Evolutionary conservation across 2,113 vertebrate genomes (phyloP), one percentile per base, ranked within the genome.

Genomic region (Heterocephalus glaber): DNA sequence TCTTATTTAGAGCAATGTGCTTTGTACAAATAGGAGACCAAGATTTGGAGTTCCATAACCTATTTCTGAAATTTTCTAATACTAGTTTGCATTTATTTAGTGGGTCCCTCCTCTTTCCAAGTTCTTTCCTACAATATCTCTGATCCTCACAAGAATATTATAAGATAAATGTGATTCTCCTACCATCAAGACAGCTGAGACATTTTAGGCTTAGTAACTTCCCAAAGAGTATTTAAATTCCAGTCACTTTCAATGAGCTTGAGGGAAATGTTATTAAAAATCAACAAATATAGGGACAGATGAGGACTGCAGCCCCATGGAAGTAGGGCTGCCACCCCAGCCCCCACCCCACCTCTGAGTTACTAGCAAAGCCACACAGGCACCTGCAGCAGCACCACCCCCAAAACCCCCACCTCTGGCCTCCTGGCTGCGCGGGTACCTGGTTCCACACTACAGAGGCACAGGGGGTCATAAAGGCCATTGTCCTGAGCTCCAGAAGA

Each of bases 201-300:
- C 41, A 61, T 49, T 52, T 47, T 76, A 22, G 17, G 20, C 30
- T 86, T 70, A 95, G 86, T 82, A 63, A 85, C 20, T 26, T 56
- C 17, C n/a, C 66, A 74, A 80, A 86, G 52, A 93, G n/a, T 20
- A 91, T 92, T 89, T 66, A 49, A 86, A 82, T 91, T 70, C n/a
- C 22, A 95, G 24, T 5, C 76, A 82, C n/a, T 87, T 95, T 38
- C 52, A 77, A 30, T 52, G 47, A 54, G 0, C 65, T 83, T 60
- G 3, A 86, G 7, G 1, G 10, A 82, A 82, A 74, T 89, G 47
- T 70, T 60, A 92, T 79, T 38, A 70, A 89, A 95, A 95, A 82
- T 33, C 61, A 79, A 41, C 49, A 77, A 93, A 90, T 19, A 58
- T 89, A 91, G 41, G 13, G 10, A 54, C 87, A 95, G 30, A 61